These are phyloP conservation scores for Mythimna pallens DNA, from an alignment of 2,888 invertebrate species.

Conservation along the genomic window DNA sequence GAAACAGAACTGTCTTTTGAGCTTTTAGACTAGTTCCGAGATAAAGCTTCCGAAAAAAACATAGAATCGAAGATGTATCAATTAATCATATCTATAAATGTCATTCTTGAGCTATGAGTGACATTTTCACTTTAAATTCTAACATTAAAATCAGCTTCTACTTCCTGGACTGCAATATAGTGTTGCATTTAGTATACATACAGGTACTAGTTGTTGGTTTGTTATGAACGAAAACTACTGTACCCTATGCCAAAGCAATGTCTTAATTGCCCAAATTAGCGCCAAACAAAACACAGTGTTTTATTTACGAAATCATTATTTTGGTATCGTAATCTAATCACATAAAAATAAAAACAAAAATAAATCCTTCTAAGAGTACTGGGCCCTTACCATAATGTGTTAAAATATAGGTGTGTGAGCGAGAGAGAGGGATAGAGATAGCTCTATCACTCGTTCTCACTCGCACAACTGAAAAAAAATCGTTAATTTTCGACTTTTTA, in stretches of 20 bases:
- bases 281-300: too few species aligned
- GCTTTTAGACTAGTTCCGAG: conserved; percentile 55
- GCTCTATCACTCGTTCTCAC: too few species aligned
- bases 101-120: conserved; percentile 44
- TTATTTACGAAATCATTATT: too few species aligned
- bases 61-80: conserved; percentile 11
- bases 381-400: too few species aligned
- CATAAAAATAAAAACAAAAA: too few species aligned
- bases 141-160: conserved; percentile 16
- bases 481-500: too few species aligned
- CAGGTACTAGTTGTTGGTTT: background rate
- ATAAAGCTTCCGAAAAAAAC: conserved; percentile 61
- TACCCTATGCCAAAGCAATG: background rate
- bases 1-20: conserved; percentile 75
- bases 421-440: too few species aligned
- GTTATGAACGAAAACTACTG: background rate
- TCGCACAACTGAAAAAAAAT: too few species aligned
- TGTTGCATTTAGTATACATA: background rate
- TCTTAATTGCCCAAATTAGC: background rate
- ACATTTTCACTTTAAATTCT: conserved; percentile 32
- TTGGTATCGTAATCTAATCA: too few species aligned
- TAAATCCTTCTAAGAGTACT: too few species aligned
- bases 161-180: too few species aligned
- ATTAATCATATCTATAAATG: conserved; percentile 3
- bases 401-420: too few species aligned